These are phyloP conservation scores for Polydesmus complanatus DNA, from an alignment of 2,888 invertebrate genomes.

Conservation along the genomic window DNA sequence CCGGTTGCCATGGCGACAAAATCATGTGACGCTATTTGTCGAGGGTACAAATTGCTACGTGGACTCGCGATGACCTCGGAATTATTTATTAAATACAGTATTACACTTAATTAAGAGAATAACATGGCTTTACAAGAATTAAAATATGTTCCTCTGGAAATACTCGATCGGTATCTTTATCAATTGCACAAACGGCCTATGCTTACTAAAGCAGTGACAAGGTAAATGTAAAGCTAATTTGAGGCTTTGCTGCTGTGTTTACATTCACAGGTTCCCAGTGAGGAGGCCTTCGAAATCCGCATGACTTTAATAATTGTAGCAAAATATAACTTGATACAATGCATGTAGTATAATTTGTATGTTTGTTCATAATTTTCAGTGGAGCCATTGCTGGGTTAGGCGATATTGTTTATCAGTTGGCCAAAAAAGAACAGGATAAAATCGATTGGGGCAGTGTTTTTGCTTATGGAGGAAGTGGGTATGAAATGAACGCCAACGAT, in stretches of 20 bases:
- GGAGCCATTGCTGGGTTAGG: constrained; percentile 6
- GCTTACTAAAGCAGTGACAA: constrained; percentile 12
- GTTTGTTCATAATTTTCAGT: not conserved
- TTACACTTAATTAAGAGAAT: not conserved
- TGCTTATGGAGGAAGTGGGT: constrained; percentile 11
- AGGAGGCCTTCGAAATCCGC: no score
- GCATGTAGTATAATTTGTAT: not conserved
- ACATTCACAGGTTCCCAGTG: no score
- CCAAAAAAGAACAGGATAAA: not conserved
- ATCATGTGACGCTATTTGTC: no score
- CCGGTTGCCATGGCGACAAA: no score
- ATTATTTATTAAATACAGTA: no score
- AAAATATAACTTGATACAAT: not conserved
- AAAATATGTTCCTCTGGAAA: constrained; percentile 8
- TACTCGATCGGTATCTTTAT: constrained; percentile 3
- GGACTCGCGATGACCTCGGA: no score
- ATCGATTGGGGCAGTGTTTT: constrained; percentile 5
- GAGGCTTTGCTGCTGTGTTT: no score
- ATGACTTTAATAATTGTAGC: no score
- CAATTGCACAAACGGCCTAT: not conserved
- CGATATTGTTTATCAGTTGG: constrained; percentile 7
- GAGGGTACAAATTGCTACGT: no score
- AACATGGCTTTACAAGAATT: constrained; percentile 4
- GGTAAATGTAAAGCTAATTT: not conserved
- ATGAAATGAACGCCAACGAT: no score